Base-by-base conservation (phyloP, 2,113 vertebrate genomes). In the Coryphaenoides rupestris region DNA sequence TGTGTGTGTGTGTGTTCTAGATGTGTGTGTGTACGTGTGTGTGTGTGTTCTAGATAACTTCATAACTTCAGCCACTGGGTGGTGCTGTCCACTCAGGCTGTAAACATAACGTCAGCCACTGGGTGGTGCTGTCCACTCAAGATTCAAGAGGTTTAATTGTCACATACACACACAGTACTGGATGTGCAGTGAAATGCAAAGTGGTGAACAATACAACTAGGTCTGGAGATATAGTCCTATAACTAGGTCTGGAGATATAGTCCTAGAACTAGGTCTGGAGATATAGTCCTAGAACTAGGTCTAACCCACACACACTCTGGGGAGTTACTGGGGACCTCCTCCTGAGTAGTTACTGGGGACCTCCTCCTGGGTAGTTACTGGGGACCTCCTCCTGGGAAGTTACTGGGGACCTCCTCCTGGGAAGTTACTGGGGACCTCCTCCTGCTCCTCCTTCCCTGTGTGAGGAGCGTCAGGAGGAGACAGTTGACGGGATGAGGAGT, bases 401-500 rank as follows among this genome's bases (percentile, higher is more conserved):
- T n/a, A n/a, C n/a, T n/a, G n/a, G n/a, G n/a, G n/a, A n/a, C n/a
- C 82, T 79, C 76, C 78, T 79, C 72, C 58, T 69, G n/a, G n/a
- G n/a, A n/a, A n/a, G n/a, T n/a, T n/a, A n/a, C n/a, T 40, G 24
- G 33, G 9, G 33, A 40, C 7, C 33, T 7, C 33, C 33, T 40
- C 33, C 0, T 82, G 70, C 82, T 79, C 76, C 78, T 79, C 72
- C 58, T 69, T 70, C n/a, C n/a, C n/a, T n/a, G n/a, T n/a, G n/a
- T n/a, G 75, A 79, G 80, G 80, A 88, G 85, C 79, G 81, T 84
- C 74, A n/a, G 77, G 89, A 89, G 87, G 88, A 88, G 85, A 89
- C 88, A 88, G 88, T 86, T 60, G 78, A 87, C 85, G 86, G 90
- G 86, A 89, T 90, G 87, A 90, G 81, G 80, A 83, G 81, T 90